These are phyloP conservation scores for Falco berigora DNA, from an alignment of 2,797 vertebrate species.

Conservation along the genomic window DNA sequence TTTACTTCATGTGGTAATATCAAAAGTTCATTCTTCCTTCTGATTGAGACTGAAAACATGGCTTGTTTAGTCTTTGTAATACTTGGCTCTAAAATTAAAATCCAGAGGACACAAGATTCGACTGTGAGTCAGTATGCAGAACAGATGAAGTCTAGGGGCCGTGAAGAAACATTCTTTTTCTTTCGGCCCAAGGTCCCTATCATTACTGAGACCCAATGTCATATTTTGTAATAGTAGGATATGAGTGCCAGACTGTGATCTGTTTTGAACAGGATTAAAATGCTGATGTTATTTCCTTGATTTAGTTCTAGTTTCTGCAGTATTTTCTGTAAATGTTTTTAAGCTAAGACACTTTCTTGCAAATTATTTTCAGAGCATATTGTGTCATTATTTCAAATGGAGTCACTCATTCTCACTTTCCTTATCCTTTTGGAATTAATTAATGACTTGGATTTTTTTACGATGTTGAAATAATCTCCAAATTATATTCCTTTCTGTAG, in stretches of 20 bases:
- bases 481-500: not conserved
- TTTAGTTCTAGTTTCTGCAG: not conserved
- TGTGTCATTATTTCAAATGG: not conserved
- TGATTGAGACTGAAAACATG: not conserved
- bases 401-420: not conserved
- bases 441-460: not conserved
- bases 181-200: not conserved
- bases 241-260: not conserved
- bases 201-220: not conserved
- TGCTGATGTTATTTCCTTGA: not conserved
- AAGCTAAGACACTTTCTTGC: not conserved
- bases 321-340: not conserved
- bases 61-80: not conserved
- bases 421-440: not conserved
- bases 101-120: not conserved
- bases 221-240: not conserved
- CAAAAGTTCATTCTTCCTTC: not conserved
- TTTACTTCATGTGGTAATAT: not conserved
- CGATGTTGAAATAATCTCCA: not conserved
- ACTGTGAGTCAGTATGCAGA: conserved; percentile 2
- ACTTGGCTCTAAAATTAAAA: conserved; percentile 16
- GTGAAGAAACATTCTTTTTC: not conserved
- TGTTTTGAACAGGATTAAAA: not conserved
- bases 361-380: not conserved
- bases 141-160: not conserved